Evolutionary conservation across 2,113 vertebrate species (phyloP), one percentile per base, ranked within the genome.

Genomic region (Sebastes schlegelii): DNA sequence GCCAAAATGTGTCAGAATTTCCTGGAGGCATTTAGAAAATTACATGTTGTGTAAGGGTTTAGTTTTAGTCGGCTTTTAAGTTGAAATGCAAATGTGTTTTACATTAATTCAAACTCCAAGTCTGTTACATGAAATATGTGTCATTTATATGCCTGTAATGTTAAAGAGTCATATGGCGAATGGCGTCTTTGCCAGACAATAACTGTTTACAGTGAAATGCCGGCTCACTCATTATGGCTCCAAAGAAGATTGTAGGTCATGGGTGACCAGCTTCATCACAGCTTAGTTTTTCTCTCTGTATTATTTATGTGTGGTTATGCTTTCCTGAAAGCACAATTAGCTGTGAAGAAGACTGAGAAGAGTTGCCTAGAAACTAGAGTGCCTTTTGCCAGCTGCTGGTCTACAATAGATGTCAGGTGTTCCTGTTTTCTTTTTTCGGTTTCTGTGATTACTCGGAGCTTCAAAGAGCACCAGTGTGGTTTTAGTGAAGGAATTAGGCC

Each of bases 291-390:
- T 77, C 90, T 88, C 77, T 68, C 76, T 87, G 72, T 87, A 80
- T 88, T 87, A 88, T 93, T 88, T 75, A 84, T 91, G 82, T 80
- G 77, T 69, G 80, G 54, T 90, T 84, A 60, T 80, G 80, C 69
- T 85, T 85, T 84, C 83, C 83, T 88, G 84, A 91, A 92, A 90
- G 85, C 62, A 77, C 90, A 91, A 88, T 92, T 92, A 91, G 86
- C 77, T 34, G 34, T 34, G 34, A 34, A 71, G 78, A 79, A 89
- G 86, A 82, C 86, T 17, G 80, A 74, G 68, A 83, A 79, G 77
- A 88, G 91, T 92, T 93, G 91, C 90, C 80, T 92, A 82, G 91
- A 84, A 91, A 93, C 91, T 2, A 34, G 81, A 89, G 84, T 62
- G 79, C 70, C 74, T 73, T 83, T 84, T 79, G 66, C 75, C 89